Base-by-base conservation (phyloP, 1,140 invertebrate species). In the Pollicipes pollicipes region DNA sequence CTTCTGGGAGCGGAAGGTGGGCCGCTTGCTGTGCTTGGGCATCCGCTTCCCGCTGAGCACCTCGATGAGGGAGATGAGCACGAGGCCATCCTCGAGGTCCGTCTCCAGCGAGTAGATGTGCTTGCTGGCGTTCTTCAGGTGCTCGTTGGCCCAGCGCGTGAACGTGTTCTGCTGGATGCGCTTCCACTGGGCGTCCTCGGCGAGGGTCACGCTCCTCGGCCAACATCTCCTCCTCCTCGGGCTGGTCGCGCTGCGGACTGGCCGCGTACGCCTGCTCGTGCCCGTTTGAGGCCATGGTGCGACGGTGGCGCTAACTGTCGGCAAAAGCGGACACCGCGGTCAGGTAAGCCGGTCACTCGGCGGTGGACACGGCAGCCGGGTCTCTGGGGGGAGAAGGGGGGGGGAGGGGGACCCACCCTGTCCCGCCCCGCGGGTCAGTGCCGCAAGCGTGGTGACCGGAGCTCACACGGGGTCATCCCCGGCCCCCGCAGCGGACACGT, bases 131-230 rank as follows among this genome's bases (percentile, higher is more conserved):
- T 85, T 87, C 81, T 93, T 93, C 69, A 96, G 82, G 78, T 93
- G 91, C 77, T 96, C 91, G 82, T 96, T 96, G 4, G 90, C 91
- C 93, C 93, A 96, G 76, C 93, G 84, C 67, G 93, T 93, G 78
- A 96, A 96, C 31, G 93, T 96, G 78, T 96, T 96, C 80, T 95
- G 91, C 81, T 96, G 93, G 73, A 96, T 96, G 75, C 89, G 84
- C 81, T 94, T 95, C 91, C 91, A 95, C 78, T 90, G 88, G 69
- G 91, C 91, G 83, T 95, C 91, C 78, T 93, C 91, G 75, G 90
- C 90, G 75, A 94, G 83, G n/a, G 77, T 94, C 90, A 76, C 90
- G 85, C 81, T 90, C 88, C 72, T 87, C 85, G 78, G 87, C 86
- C 77, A 87, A 86, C 84, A 88, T 88, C 78, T 89, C 87, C 83